These are phyloP conservation scores for Rotaria sp. DNA, from an alignment of 2,888 invertebrate species.

Conservation along the genomic window DNA sequence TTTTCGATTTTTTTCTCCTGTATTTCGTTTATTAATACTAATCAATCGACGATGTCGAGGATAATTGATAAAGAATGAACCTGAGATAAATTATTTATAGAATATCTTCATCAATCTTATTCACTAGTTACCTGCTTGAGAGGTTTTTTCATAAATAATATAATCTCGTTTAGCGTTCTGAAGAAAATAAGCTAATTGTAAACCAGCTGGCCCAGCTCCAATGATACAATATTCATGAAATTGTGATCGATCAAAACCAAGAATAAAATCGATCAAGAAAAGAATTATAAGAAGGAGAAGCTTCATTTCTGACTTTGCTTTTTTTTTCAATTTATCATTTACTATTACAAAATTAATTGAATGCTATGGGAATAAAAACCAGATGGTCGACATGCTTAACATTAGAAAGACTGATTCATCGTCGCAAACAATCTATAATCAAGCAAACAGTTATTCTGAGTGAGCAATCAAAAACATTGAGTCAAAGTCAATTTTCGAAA, in stretches of 20 bases:
- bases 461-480: no score
- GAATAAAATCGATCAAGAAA: not conserved
- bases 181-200: conserved; percentile 56
- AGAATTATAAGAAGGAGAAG: not conserved
- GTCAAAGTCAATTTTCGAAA: no score
- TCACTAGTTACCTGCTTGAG: conserved; percentile 46
- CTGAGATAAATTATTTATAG: conserved; percentile 44
- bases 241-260: not conserved
- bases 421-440: no score
- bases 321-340: not conserved
- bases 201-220: conserved; percentile 57
- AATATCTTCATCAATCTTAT: not conserved
- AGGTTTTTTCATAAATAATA: conserved; percentile 53
- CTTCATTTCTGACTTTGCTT: not conserved
- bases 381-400: not conserved
- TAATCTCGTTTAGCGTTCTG: conserved; percentile 51
- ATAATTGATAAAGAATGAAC: conserved; percentile 51
- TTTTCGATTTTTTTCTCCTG: conserved; percentile 53
- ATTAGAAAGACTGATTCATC: no score
- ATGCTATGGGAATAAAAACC: not conserved
- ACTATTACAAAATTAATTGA: not conserved
- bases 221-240: conserved; percentile 54
- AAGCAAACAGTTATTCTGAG: no score
- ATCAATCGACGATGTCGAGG: conserved; percentile 56
- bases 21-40: conserved; percentile 55